These are phyloP conservation scores for Toxonevra muliebris DNA, from an alignment of 2,888 invertebrate species.

Conservation along the genomic window DNA sequence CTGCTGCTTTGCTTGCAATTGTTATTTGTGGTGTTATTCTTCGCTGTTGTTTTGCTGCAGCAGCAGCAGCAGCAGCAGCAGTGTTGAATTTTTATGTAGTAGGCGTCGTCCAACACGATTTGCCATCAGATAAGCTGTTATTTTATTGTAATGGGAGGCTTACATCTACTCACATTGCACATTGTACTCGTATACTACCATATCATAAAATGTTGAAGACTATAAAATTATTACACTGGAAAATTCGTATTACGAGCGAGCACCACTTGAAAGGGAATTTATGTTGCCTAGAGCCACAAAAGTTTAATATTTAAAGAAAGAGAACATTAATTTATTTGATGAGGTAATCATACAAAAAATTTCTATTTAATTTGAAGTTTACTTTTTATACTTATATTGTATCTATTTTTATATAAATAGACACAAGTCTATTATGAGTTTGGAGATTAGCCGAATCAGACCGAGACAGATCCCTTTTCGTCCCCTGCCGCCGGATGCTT, in stretches of 20 bases:
- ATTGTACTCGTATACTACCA: background rate
- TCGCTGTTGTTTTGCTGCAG: constrained; percentile 19
- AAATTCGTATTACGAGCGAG: constrained; percentile 2
- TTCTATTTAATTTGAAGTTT: constrained; percentile 2
- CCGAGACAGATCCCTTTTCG: too few species aligned
- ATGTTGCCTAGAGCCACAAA: constrained; percentile 27
- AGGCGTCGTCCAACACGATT: constrained; percentile 64
- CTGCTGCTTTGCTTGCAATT: constrained; percentile 8
- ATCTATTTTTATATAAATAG: too few species aligned
- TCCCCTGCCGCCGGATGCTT: too few species aligned
- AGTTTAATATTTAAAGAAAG: constrained; percentile 11
- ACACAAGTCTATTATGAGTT: too few species aligned
- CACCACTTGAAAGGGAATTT: constrained; percentile 29
- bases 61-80: constrained; percentile 2
- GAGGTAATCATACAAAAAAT: background rate
- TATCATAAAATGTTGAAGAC: background rate
- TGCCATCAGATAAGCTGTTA: constrained; percentile 62
- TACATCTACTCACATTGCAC: constrained; percentile 31
- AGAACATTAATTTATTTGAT: too few species aligned
- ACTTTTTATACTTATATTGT: too few species aligned
- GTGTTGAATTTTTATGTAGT: constrained; percentile 42
- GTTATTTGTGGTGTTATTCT: constrained; percentile 1
- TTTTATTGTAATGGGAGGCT: constrained; percentile 57
- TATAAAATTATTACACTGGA: constrained; percentile 27
- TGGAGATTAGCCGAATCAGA: too few species aligned